These are phyloP conservation scores for Ophion costatus DNA, from an alignment of 2,888 invertebrate genomes.

Conservation along the genomic window DNA sequence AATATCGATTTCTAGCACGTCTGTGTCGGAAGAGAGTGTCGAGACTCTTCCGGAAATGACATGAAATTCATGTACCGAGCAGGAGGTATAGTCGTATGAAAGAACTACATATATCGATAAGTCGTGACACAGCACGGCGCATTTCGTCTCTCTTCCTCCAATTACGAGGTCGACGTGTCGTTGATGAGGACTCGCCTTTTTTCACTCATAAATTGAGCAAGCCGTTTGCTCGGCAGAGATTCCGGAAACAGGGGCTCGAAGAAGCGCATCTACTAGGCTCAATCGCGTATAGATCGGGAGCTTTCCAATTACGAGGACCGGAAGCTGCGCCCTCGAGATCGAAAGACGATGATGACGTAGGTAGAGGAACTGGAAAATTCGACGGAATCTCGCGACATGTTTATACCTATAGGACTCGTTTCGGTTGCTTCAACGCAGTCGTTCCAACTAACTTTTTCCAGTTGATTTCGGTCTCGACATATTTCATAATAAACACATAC, in stretches of 20 bases:
- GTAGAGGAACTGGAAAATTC: slow-evolving; percentile 20
- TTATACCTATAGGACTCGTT: not conserved
- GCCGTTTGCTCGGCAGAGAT: slow-evolving; percentile 1
- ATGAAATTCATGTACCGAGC: slow-evolving; percentile 28
- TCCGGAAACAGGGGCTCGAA: slow-evolving; percentile 36
- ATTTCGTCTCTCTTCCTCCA: slow-evolving; percentile 4
- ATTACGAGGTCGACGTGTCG: slow-evolving; percentile 39
- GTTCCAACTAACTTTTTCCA: not conserved
- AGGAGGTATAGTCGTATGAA: not conserved
- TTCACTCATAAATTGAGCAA: slow-evolving; percentile 15
- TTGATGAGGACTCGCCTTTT: slow-evolving; percentile 7
- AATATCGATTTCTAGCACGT: slow-evolving; percentile 7
- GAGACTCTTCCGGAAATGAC: slow-evolving; percentile 45
- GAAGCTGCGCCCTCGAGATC: slow-evolving; percentile 34
- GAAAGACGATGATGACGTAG: slow-evolving; percentile 13
- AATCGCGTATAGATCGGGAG: slow-evolving; percentile 13
- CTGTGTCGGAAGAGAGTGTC: slow-evolving; percentile 15
- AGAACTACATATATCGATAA: not conserved
- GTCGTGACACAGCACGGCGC: not conserved
- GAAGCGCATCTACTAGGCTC: slow-evolving; percentile 27
- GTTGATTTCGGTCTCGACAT: too few relatives aligned
- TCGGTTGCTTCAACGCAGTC: not conserved
- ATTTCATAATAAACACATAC: too few relatives aligned
- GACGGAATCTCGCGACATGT: slow-evolving; percentile 23
- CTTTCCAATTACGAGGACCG: slow-evolving; percentile 56